Percentiles rank a stretch among this genome's conserved stretches.
These are phyloP conservation scores for Edolisoma coerulescens DNA, from an alignment of 2,113 vertebrate species.

Conservation along the genomic window DNA sequence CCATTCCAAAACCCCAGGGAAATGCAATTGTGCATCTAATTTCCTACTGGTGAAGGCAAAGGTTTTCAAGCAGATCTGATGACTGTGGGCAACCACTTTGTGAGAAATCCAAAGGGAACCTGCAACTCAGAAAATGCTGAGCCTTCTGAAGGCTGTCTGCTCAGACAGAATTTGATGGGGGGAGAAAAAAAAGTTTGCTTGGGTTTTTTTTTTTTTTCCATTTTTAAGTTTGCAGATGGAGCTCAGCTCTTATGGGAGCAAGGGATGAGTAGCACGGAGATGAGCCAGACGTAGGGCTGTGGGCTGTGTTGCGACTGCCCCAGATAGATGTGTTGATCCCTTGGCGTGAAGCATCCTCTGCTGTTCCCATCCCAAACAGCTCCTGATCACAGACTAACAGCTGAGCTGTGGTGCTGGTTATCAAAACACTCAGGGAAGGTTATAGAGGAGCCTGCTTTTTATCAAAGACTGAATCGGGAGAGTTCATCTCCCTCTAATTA, in stretches of 20 bases:
- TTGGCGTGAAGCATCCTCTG: slow-evolving; percentile 16
- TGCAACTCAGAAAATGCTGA: slow-evolving; percentile 27
- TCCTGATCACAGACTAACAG: slow-evolving; percentile 13
- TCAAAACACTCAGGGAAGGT: not conserved
- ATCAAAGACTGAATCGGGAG: not conserved
- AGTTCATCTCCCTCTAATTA: not conserved
- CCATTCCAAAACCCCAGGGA: not conserved
- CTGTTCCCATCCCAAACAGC: slow-evolving; percentile 18
- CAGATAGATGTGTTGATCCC: slow-evolving; percentile 58
- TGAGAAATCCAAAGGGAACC: not conserved
- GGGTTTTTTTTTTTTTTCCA: not conserved
- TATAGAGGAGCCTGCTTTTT: not conserved
- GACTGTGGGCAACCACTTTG: not conserved
- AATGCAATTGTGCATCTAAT: not conserved
- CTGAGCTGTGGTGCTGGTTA: slow-evolving; percentile 12
- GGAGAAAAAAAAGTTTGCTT: not conserved
- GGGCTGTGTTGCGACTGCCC: slow-evolving; percentile 54
- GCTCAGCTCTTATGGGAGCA: not conserved
- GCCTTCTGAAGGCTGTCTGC: not conserved
- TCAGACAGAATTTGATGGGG: not conserved
- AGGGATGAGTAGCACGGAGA: not conserved
- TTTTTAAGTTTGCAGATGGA: slow-evolving; percentile 53
- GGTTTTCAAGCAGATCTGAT: slow-evolving; percentile 10
- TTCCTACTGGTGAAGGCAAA: not conserved
- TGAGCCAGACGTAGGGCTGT: slow-evolving; percentile 39